phyloP scores from a whole-genome alignment of 2,113 vertebrate genomes.

The Odontesthes bonariensis region DNA sequence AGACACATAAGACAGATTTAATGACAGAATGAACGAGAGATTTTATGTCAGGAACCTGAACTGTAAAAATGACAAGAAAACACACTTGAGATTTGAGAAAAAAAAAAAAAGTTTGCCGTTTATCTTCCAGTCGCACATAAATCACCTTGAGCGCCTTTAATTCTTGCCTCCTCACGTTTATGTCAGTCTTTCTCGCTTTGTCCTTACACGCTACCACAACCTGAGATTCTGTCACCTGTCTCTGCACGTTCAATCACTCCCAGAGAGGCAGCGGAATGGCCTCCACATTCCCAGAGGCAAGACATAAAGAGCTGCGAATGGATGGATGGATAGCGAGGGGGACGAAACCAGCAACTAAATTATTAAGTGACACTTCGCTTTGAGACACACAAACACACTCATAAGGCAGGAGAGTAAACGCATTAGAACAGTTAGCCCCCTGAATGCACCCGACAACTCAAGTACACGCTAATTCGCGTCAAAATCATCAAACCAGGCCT shows the following conservation, averaged over 20 bases:
- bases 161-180: constrained; percentile 10
- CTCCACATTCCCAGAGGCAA: constrained; percentile 74
- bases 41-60: constrained; percentile 19
- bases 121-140: constrained; percentile 54
- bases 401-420: constrained; percentile 66
- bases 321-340: constrained; percentile 67
- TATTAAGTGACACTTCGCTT: constrained; percentile 78
- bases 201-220: constrained; percentile 53
- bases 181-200: constrained; percentile 49
- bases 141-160: constrained; percentile 47
- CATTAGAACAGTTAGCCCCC: constrained; percentile 82
- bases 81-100: constrained; percentile 7
- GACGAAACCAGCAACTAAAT: constrained; percentile 78
- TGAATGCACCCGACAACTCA: constrained; percentile 82
- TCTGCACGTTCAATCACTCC: constrained; percentile 69
- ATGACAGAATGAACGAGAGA: constrained; percentile 39
- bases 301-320: constrained; percentile 77
- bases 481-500: constrained; percentile 76
- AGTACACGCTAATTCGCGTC: constrained; percentile 77
- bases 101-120: constrained; percentile 30
- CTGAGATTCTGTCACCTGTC: constrained; percentile 72
- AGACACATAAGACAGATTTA: constrained; percentile 33
- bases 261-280: constrained; percentile 62
- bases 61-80: constrained; percentile 15
- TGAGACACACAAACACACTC: constrained; percentile 59